phyloP scores from a whole-genome alignment of 2,797 vertebrate genomes.

The Neoniphon sammara region DNA sequence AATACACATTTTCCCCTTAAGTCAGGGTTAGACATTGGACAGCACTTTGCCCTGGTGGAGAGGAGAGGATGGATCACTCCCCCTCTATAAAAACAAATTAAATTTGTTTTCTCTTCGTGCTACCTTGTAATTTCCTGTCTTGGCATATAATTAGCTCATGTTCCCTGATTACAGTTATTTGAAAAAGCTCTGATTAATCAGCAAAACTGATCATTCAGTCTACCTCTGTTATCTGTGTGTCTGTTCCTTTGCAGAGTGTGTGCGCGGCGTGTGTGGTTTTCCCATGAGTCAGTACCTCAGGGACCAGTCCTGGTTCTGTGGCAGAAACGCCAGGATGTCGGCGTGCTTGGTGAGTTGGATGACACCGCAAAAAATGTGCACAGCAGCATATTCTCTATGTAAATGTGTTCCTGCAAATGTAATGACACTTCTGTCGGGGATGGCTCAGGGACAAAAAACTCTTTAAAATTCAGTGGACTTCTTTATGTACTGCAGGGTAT shows the following conservation, averaged over 20 bases:
- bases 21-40: neutral
- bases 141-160: neutral
- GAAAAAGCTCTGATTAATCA: conserved; percentile 3
- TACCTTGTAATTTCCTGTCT: neutral
- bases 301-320: conserved; percentile 79
- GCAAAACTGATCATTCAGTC: conserved; percentile 17
- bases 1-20: neutral
- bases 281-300: conserved; percentile 84
- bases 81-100: neutral
- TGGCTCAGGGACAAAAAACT: neutral
- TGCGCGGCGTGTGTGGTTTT: conserved; percentile 74
- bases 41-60: neutral
- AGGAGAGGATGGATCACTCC: neutral
- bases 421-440: neutral
- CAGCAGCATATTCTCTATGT: neutral
- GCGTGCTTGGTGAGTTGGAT: conserved; percentile 83
- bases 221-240: conserved; percentile 1
- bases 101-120: neutral
- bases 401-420: neutral
- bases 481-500: neutral
- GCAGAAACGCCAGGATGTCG: conserved; percentile 87
- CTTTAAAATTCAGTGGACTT: neutral
- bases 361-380: conserved; percentile 5
- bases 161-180: conserved; percentile 29
- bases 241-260: conserved; percentile 64